A percentile compares a stretch with the other conserved stretches of the same genome.
Evolutionary conservation across 2,888 invertebrate species (phyloP).

Genomic region (Drosophila seclusa): DNA sequence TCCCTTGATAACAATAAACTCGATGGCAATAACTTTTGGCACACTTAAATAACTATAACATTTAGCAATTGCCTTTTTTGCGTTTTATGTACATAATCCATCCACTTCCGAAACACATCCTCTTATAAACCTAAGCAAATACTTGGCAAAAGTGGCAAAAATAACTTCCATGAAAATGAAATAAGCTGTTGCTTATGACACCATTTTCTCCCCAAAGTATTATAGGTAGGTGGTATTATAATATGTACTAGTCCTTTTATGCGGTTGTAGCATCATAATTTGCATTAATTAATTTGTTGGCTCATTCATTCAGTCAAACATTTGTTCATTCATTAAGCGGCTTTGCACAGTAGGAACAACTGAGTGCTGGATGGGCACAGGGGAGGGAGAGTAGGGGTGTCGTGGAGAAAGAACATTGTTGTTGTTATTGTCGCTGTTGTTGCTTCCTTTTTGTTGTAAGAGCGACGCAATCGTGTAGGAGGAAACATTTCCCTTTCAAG

Average conservation of each 20-base stretch:
- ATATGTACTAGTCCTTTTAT: conserved; percentile 11
- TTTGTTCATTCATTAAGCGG: conserved; percentile 70
- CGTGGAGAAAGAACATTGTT: conserved; percentile 13
- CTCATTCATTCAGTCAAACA: conserved; percentile 60
- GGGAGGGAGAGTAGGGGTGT: neutral
- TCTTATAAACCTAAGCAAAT: neutral
- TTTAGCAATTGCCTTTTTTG: neutral
- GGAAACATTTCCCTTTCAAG: conserved; percentile 78
- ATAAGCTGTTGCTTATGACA: conserved; percentile 29
- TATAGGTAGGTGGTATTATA: conserved; percentile 16
- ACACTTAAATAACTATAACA: conserved; percentile 1
- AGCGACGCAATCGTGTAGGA: conserved; percentile 57
- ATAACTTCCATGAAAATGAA: conserved; percentile 4
- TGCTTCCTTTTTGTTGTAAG: conserved; percentile 31
- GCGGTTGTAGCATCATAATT: conserved; percentile 55
- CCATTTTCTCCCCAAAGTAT: conserved; percentile 17
- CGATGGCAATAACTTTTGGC: neutral
- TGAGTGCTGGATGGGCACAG: neutral
- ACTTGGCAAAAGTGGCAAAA: neutral
- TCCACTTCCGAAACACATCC: neutral
- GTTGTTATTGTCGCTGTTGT: conserved; percentile 5
- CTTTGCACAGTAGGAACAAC: conserved; percentile 32
- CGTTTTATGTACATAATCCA: neutral
- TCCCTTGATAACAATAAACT: neutral
- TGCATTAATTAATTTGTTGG: conserved; percentile 77